Evolutionary conservation across 1,140 invertebrate species (phyloP).

Genomic region (Drosophila equinoxialis): DNA sequence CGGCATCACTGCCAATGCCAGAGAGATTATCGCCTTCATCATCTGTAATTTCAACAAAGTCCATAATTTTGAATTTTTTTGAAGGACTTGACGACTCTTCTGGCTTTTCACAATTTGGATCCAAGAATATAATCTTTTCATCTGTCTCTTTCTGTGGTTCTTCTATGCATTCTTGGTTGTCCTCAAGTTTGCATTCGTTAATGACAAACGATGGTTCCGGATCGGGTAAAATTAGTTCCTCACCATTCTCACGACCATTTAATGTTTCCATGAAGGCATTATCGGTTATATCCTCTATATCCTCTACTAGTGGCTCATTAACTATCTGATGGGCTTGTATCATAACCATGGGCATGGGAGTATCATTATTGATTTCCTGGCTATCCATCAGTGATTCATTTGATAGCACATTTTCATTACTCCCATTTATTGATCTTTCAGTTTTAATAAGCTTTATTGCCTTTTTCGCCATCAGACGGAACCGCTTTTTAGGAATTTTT

Average conservation of each 20-base stretch:
- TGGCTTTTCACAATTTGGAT: neutral
- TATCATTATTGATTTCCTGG: neutral
- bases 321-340: no score
- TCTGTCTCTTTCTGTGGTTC: neutral
- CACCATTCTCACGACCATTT: neutral
- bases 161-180: slow-evolving; percentile 7
- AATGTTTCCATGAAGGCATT: neutral
- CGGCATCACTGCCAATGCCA: slow-evolving; percentile 53
- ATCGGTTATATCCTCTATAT: no score
- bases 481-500: slow-evolving; percentile 5
- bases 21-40: slow-evolving; percentile 3
- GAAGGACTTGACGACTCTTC: neutral
- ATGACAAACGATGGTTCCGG: slow-evolving; percentile 41
- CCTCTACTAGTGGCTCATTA: no score
- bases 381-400: neutral
- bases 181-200: slow-evolving; percentile 52
- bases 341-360: neutral
- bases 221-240: slow-evolving; percentile 20
- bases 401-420: neutral
- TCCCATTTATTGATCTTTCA: neutral
- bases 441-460: neutral
- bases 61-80: neutral
- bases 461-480: slow-evolving; percentile 2
- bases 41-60: neutral
- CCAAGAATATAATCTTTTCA: neutral